phyloP scores from a whole-genome alignment of 2,113 vertebrate genomes.

The Eonycteris spelaea region DNA sequence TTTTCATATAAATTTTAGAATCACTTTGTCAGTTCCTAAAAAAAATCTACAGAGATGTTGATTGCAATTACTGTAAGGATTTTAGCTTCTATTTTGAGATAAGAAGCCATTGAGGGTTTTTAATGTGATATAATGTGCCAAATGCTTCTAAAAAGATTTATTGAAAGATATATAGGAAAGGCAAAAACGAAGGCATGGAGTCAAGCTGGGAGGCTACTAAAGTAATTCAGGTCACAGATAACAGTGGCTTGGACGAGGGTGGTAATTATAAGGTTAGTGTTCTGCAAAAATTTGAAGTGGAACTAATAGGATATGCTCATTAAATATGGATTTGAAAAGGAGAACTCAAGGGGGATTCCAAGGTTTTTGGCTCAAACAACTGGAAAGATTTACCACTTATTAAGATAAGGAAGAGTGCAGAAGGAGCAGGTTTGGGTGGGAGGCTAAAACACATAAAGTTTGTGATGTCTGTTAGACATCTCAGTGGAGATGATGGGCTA shows the following conservation, averaged over 20 bases:
- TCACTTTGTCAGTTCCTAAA: not conserved
- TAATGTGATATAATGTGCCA: not conserved
- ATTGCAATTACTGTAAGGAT: not conserved
- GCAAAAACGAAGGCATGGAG: not conserved
- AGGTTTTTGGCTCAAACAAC: not conserved
- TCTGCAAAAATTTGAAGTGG: constrained; percentile 9
- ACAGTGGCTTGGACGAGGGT: not conserved
- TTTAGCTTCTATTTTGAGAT: constrained; percentile 16
- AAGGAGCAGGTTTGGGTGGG: not conserved
- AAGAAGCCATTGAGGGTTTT: not conserved
- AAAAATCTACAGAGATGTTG: not conserved
- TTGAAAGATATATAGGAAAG: not conserved
- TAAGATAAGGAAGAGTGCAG: not conserved
- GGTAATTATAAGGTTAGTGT: not conserved
- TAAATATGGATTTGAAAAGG: not conserved
- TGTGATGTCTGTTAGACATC: not conserved
- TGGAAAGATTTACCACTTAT: not conserved
- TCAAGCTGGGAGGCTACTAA: not conserved
- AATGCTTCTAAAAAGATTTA: not conserved
- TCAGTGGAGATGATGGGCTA: not conserved
- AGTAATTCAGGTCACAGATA: not conserved
- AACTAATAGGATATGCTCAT: not conserved
- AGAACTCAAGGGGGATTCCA: not conserved
- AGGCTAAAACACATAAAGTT: not conserved
- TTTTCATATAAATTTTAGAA: constrained; percentile 4